Percentiles rank a stretch among this genome's conserved stretches.
These are phyloP conservation scores for Siphamia tubifer DNA, from an alignment of 2,113 vertebrate genomes.

Conservation along the genomic window DNA sequence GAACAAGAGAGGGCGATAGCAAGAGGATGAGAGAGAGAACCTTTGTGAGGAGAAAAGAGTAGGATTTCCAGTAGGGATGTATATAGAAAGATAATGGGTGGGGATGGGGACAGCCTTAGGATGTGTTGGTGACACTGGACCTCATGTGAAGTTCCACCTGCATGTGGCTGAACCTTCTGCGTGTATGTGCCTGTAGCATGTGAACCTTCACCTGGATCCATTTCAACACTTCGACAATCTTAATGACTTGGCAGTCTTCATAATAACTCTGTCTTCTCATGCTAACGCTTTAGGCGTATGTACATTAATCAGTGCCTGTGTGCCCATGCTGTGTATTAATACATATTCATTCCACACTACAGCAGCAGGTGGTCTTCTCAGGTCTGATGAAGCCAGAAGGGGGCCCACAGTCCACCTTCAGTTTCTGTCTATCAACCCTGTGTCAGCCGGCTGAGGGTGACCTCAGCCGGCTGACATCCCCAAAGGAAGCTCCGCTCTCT, in stretches of 20 bases:
- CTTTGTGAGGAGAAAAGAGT: conserved; percentile 17
- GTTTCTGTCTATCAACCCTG: conserved; percentile 49
- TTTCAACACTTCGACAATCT: conserved; percentile 11
- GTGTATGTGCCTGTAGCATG: conserved; percentile 3
- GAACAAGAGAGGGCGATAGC: conserved; percentile 30
- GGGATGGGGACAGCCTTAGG: conserved; percentile 25
- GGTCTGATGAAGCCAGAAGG: conserved; percentile 18
- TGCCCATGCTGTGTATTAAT: conserved; percentile 42
- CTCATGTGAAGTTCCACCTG: conserved; percentile 10
- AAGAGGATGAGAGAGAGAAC: conserved; percentile 13
- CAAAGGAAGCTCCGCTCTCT: too few relatives aligned
- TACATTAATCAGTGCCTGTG: neutral
- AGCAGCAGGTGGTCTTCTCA: conserved; percentile 52
- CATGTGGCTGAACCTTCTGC: conserved; percentile 23
- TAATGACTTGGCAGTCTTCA: neutral
- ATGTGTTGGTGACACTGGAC: conserved; percentile 51
- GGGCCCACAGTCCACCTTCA: conserved; percentile 32
- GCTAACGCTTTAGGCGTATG: conserved; percentile 10
- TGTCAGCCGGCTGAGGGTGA: conserved; percentile 54
- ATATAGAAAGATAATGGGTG: neutral
- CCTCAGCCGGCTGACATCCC: conserved; percentile 26
- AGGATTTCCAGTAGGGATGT: conserved; percentile 19
- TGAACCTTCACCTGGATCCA: neutral
- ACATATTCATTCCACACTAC: conserved; percentile 64
- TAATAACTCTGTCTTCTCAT: neutral